These are phyloP conservation scores for Oenanthe melanoleuca DNA, from an alignment of 2,113 vertebrate species.

Conservation along the genomic window DNA sequence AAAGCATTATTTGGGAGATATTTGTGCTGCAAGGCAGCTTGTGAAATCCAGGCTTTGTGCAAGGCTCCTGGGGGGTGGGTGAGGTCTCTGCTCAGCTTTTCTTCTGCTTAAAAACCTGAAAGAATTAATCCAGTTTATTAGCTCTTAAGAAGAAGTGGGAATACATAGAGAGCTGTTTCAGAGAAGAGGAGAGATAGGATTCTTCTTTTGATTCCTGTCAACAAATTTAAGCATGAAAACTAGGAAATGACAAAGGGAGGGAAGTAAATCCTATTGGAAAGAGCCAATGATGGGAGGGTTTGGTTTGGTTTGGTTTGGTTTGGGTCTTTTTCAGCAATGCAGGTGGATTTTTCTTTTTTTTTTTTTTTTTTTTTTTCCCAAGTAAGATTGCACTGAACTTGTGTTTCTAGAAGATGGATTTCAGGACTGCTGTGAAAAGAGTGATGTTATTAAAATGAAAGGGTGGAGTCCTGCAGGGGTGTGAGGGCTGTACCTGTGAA, in stretches of 20 bases:
- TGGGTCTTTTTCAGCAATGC: background rate
- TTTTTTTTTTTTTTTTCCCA: background rate
- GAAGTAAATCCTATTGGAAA: background rate
- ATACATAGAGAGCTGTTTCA: background rate
- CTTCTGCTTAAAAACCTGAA: background rate
- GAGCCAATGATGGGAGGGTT: background rate
- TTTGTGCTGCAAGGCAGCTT: background rate
- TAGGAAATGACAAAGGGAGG: background rate
- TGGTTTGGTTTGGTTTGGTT: background rate
- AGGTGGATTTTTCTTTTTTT: background rate
- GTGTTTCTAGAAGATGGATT: background rate
- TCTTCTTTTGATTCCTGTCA: background rate
- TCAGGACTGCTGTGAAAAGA: background rate
- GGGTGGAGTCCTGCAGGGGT: background rate
- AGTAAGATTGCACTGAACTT: background rate
- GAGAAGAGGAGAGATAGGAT: background rate
- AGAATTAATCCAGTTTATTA: background rate
- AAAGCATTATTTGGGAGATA: background rate
- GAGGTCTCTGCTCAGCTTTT: background rate
- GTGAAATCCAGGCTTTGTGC: background rate
- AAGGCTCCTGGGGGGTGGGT: rapidly evolving
- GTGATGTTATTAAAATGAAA: background rate
- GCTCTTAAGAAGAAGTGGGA: background rate
- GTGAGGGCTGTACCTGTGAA: background rate
- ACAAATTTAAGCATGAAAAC: background rate